Conservation (phyloP, 1,140 invertebrate species). For the Apocrypta bakeri region DNA sequence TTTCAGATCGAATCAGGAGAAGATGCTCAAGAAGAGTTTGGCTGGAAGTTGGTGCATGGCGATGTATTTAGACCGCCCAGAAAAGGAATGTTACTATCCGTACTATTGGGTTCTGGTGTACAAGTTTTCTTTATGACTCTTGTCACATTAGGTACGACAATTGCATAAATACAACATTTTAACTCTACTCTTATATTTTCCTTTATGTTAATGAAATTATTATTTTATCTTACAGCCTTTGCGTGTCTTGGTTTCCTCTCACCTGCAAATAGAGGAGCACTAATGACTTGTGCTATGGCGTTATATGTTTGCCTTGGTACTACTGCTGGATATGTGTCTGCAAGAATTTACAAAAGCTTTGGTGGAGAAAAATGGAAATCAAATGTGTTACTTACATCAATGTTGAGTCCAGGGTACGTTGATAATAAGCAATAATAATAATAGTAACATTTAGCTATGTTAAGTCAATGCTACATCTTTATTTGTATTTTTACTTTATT, state of each 20-base stretch:
- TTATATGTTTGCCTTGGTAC: slow-evolving; percentile 96
- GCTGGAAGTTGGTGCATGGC: slow-evolving; percentile 98
- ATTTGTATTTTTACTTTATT: too few species aligned
- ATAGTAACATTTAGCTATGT: too few species aligned
- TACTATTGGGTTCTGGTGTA: slow-evolving; percentile 94
- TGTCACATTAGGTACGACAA: slow-evolving; percentile 76
- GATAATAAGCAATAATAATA: slow-evolving; percentile 47
- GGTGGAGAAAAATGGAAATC: slow-evolving; percentile 99
- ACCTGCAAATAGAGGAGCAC: slow-evolving; percentile 96
- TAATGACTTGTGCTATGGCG: slow-evolving; percentile 98
- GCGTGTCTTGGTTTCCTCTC: slow-evolving; percentile 98
- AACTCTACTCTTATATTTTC: background rate
- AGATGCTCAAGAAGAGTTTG: slow-evolving; percentile 99
- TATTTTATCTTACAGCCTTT: slow-evolving; percentile 79
- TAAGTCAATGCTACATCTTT: too few species aligned
- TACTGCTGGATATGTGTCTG: slow-evolving; percentile 96
- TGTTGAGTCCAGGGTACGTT: slow-evolving; percentile 93
- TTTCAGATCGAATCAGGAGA: slow-evolving; percentile 92
- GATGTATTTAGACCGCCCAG: slow-evolving; percentile 97
- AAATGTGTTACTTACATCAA: slow-evolving; percentile 96
- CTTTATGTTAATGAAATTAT: background rate
- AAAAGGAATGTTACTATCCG: slow-evolving; percentile 96
- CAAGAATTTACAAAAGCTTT: slow-evolving; percentile 98
- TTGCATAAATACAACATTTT: background rate
- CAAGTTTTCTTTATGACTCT: slow-evolving; percentile 88